Conservation (phyloP, 2,888 invertebrate genomes). For the Netelia melanura region DNA sequence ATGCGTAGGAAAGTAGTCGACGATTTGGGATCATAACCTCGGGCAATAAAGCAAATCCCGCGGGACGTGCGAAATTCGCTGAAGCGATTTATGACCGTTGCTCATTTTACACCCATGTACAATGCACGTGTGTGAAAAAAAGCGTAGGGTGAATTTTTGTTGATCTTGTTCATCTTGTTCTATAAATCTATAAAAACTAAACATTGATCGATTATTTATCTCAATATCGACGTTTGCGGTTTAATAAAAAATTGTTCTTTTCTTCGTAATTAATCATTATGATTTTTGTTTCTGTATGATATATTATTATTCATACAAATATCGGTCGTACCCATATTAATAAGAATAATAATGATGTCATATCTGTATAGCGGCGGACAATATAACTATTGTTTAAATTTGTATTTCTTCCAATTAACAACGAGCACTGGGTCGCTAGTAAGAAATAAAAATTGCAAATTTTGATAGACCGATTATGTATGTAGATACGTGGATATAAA, state of each 20-base stretch:
- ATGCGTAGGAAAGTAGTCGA: constrained; percentile 51
- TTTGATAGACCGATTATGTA: neutral
- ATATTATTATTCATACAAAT: neutral
- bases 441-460: neutral
- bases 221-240: no score
- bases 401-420: neutral
- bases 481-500: neutral
- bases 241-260: neutral
- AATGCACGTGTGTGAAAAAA: constrained; percentile 50
- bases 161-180: neutral
- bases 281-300: neutral
- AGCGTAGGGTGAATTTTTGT: neutral
- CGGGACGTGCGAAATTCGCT: constrained; percentile 55
- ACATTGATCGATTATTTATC: no score
- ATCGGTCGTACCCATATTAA: neutral
- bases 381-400: no score
- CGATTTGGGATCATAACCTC: constrained; percentile 76
- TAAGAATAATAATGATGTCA: no score
- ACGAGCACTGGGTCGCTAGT: neutral
- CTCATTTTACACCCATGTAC: constrained; percentile 44
- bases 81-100: constrained; percentile 74
- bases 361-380: no score
- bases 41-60: constrained; percentile 77
- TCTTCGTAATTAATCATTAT: neutral
- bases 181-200: neutral